Conservation (phyloP, 2,113 vertebrate genomes). For the Larimichthys crocea region DNA sequence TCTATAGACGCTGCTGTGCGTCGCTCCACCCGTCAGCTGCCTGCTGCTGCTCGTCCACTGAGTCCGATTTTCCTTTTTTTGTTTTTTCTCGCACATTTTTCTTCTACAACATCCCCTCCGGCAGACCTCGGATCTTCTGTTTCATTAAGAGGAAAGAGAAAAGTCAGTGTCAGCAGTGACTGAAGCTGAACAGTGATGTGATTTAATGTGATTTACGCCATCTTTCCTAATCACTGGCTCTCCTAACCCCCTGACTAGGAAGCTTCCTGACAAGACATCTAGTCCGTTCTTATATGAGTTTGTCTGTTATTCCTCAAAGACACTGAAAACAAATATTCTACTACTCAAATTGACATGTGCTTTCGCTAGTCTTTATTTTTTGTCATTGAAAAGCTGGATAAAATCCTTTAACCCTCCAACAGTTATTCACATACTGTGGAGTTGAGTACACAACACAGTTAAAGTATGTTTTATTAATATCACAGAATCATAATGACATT, state of each 20-base stretch:
- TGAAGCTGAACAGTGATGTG: conserved; percentile 17
- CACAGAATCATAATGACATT: no score
- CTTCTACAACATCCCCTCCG: conserved; percentile 61
- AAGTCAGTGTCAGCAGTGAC: conserved; percentile 25
- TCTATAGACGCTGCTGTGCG: background rate
- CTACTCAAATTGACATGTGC: background rate
- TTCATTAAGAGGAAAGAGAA: conserved; percentile 51
- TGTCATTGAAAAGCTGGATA: no score
- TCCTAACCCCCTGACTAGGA: background rate
- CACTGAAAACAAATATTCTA: background rate
- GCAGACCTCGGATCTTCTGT: conserved; percentile 72
- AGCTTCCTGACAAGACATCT: background rate
- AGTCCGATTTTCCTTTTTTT: background rate
- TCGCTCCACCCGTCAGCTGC: background rate
- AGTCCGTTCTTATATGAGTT: background rate
- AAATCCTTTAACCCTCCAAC: no score
- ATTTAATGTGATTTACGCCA: conserved; percentile 20
- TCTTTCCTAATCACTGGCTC: conserved; percentile 24
- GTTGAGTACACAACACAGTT: no score
- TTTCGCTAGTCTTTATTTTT: background rate
- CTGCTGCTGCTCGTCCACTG: conserved; percentile 22
- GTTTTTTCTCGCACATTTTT: background rate
- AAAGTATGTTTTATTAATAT: no score
- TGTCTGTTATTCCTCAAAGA: background rate
- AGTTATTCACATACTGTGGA: no score